Percentiles rank a stretch among this genome's conserved stretches.
These are phyloP conservation scores for Echinometra lucunter DNA, from an alignment of 53 echinoderm and acorn worm species.

Conservation along the genomic window DNA sequence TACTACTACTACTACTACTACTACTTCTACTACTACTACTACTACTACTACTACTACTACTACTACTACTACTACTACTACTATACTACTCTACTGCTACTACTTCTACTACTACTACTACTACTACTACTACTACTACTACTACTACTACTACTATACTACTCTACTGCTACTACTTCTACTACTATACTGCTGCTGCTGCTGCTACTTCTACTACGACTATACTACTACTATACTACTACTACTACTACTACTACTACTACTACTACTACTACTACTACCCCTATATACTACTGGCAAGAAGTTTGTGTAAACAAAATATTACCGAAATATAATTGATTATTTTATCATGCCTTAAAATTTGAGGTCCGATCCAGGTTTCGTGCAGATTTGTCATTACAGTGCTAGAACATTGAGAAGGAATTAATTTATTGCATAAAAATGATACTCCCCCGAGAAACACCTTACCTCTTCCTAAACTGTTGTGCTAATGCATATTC, in stretches of 20 bases:
- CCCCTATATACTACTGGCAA: neutral
- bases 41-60: constrained; percentile 32
- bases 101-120: constrained; percentile 20
- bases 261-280: neutral
- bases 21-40: constrained; percentile 51
- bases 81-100: neutral
- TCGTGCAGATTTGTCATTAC: no score
- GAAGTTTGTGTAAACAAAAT: no score
- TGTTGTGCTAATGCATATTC: neutral
- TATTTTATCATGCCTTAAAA: no score
- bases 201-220: constrained; percentile 8
- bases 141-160: constrained; percentile 55
- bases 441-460: no score
- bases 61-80: constrained; percentile 15
- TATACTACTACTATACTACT: constrained; percentile 1
- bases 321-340: no score
- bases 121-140: constrained; percentile 29
- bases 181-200: constrained; percentile 46
- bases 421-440: no score
- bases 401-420: no score
- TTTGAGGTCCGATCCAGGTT: no score
- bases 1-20: constrained; percentile 31
- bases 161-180: constrained; percentile 42
- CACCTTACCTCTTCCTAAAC: neutral
- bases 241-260: neutral